Percentiles rank a stretch among this genome's conserved stretches.
Conservation (phyloP, 2,797 vertebrate genomes). For the Okamejei kenojei region DNA sequence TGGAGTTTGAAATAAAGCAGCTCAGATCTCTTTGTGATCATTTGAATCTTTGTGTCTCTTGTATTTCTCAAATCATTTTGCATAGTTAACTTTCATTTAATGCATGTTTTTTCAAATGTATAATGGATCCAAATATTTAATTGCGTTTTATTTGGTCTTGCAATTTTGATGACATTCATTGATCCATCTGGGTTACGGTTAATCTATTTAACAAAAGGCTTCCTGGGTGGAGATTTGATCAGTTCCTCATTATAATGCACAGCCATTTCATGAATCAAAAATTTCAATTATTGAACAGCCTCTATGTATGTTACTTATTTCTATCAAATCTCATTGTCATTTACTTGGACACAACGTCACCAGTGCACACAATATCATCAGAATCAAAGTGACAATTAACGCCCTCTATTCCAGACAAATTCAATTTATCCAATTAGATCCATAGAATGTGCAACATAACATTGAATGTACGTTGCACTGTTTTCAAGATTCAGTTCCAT, state of each 20-base stretch:
- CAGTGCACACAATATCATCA: background rate
- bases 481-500: too few species aligned
- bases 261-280: background rate
- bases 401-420: too few species aligned
- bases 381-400: background rate
- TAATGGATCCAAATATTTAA: background rate
- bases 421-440: too few species aligned
- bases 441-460: too few species aligned
- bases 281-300: background rate
- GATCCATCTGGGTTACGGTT: background rate
- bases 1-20: slow-evolving; percentile 10
- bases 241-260: background rate
- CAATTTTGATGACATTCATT: background rate
- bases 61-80: slow-evolving; percentile 8
- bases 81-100: background rate
- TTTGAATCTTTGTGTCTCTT: background rate
- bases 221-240: background rate
- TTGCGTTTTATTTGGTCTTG: background rate
- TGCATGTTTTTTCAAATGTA: background rate
- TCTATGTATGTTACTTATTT: background rate
- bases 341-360: background rate
- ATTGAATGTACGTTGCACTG: too few species aligned
- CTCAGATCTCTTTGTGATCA: slow-evolving; percentile 9
- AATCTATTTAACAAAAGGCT: background rate
- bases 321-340: background rate